Percentiles rank a stretch among this genome's conserved stretches.
Evolutionary conservation across 2,888 invertebrate species (phyloP).

Genomic region (Tupiocoris notatus): DNA sequence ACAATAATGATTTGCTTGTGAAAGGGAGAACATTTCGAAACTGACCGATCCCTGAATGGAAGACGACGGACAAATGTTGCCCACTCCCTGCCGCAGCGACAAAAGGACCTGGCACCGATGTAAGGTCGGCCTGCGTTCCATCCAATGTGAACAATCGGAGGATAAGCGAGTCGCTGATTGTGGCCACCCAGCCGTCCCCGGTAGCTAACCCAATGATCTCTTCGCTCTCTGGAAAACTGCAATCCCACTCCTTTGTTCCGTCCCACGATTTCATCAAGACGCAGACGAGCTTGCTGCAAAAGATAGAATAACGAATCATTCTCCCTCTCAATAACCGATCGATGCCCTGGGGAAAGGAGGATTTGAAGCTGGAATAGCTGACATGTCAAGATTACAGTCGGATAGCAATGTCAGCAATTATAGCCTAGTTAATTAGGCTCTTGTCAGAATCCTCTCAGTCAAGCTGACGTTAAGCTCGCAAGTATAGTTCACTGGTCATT

Average conservation of each 20-base stretch:
- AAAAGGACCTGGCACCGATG: slow-evolving; percentile 71
- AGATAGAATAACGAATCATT: background rate
- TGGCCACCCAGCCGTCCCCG: slow-evolving; percentile 72
- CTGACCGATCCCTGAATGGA: slow-evolving; percentile 62
- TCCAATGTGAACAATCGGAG: slow-evolving; percentile 82
- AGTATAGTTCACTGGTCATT: too few species aligned
- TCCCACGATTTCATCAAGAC: slow-evolving; percentile 64
- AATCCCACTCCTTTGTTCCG: slow-evolving; percentile 78
- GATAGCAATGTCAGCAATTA: too few species aligned
- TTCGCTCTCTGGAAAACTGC: slow-evolving; percentile 74
- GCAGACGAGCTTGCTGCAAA: slow-evolving; percentile 68
- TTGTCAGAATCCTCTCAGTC: too few species aligned
- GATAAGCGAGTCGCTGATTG: slow-evolving; percentile 74
- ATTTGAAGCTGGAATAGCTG: too few species aligned
- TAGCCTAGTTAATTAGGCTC: too few species aligned
- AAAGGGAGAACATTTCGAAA: too few species aligned
- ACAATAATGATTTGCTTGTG: too few species aligned
- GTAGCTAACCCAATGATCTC: slow-evolving; percentile 71
- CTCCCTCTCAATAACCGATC: background rate
- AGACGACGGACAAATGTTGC: slow-evolving; percentile 64
- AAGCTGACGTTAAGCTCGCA: too few species aligned
- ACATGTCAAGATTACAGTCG: too few species aligned
- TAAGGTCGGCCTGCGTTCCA: slow-evolving; percentile 80
- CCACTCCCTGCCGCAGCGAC: slow-evolving; percentile 66
- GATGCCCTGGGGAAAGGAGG: too few species aligned